Evolutionary conservation across 1,140 invertebrate genomes (phyloP).

Genomic region (Brachionus rotundiformis): DNA sequence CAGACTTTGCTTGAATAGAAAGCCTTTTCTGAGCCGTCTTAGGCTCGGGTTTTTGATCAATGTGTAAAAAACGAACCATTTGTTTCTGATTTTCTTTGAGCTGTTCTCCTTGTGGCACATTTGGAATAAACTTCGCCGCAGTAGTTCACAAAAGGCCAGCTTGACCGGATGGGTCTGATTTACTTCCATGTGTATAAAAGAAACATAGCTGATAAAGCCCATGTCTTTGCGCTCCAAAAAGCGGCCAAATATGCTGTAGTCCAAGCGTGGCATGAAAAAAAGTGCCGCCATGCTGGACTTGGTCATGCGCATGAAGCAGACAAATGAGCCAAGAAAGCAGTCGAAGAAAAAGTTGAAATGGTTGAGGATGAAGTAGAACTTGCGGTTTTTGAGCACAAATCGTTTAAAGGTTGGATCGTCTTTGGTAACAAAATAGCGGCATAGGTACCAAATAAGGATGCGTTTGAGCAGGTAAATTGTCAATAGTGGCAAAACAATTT

Average conservation of each 20-base stretch:
- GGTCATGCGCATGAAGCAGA: slow-evolving; percentile 38
- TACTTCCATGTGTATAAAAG: slow-evolving; percentile 49
- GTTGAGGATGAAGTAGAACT: slow-evolving; percentile 35
- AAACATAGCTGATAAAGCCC: slow-evolving; percentile 46
- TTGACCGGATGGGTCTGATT: slow-evolving; percentile 51
- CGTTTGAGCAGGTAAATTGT: slow-evolving; percentile 28
- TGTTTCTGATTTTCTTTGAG: slow-evolving; percentile 16
- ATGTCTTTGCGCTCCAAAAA: slow-evolving; percentile 37
- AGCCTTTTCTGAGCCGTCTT: slow-evolving; percentile 26
- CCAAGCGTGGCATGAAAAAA: slow-evolving; percentile 39
- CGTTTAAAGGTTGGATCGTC: not conserved
- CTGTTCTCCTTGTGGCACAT: not conserved
- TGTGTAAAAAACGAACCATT: slow-evolving; percentile 37
- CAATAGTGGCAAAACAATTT: slow-evolving; percentile 42
- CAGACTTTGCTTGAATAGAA: slow-evolving; percentile 15
- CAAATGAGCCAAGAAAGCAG: slow-evolving; percentile 50
- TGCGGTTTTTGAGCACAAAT: slow-evolving; percentile 41
- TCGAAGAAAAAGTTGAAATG: slow-evolving; percentile 53
- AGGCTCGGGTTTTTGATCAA: slow-evolving; percentile 41
- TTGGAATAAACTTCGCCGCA: not conserved
- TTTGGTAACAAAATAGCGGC: not conserved
- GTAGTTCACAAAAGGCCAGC: slow-evolving; percentile 29
- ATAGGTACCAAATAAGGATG: slow-evolving; percentile 38
- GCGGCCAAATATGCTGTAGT: slow-evolving; percentile 52
- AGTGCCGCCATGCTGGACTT: slow-evolving; percentile 45